These are phyloP conservation scores for Passer domesticus DNA, from an alignment of 2,113 vertebrate species.

Conservation along the genomic window DNA sequence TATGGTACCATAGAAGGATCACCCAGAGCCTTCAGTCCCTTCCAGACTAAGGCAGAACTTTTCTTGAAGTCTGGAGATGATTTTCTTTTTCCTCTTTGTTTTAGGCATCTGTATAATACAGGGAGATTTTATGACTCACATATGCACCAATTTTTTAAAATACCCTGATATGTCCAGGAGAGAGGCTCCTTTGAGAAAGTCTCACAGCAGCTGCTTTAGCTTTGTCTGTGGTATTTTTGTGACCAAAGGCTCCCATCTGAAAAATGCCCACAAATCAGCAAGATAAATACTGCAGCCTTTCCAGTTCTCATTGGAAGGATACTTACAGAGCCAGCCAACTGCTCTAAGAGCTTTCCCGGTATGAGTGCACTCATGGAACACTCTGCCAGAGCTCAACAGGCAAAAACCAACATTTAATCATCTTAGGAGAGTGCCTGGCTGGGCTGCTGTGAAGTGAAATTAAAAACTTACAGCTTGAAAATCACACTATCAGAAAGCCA, in stretches of 20 bases:
- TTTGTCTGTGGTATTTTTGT: not conserved
- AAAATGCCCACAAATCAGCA: not conserved
- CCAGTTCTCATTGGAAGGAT: not conserved
- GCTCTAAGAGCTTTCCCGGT: not conserved
- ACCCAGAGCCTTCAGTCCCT: not conserved
- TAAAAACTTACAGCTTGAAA: not conserved
- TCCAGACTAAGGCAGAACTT: not conserved
- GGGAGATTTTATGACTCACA: not conserved
- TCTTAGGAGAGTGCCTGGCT: not conserved
- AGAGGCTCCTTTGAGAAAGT: not conserved
- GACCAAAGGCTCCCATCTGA: not conserved
- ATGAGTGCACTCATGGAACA: not conserved
- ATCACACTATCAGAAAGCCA: not conserved
- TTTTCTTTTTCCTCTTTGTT: not conserved
- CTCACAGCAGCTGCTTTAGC: not conserved
- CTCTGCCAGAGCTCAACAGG: not conserved
- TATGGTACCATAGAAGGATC: not conserved
- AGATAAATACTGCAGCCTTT: not conserved
- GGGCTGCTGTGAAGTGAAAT: not conserved
- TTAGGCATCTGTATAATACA: not conserved
- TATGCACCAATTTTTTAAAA: not conserved
- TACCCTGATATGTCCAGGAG: not conserved
- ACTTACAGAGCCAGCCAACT: not conserved
- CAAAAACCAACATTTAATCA: not conserved
- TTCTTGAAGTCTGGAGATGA: not conserved